Conservation (phyloP, 2,113 vertebrate genomes). For the Ceuthmochares aereus region DNA sequence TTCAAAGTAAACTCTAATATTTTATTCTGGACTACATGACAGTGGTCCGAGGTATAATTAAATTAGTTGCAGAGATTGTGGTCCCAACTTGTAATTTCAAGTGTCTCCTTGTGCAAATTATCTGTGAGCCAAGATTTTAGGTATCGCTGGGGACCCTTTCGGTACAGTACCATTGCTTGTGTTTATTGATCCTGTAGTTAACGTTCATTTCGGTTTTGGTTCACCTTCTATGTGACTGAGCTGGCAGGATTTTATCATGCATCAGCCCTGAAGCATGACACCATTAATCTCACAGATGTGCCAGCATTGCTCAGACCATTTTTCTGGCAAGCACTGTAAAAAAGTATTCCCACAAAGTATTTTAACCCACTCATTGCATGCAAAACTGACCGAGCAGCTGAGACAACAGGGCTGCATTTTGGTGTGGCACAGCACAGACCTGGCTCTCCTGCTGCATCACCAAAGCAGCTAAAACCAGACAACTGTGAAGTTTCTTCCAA, state of each 20-base stretch:
- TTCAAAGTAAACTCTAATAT: slow-evolving; percentile 9
- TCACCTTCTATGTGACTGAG: too few species aligned
- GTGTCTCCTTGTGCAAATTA: slow-evolving; percentile 3
- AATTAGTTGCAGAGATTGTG: slow-evolving; percentile 25
- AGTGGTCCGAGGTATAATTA: not conserved
- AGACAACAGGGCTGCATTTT: not conserved
- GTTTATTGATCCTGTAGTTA: not conserved
- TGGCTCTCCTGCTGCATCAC: not conserved
- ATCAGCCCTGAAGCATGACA: too few species aligned
- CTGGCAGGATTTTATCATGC: too few species aligned
- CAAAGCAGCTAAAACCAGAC: not conserved
- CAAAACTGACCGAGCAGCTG: not conserved
- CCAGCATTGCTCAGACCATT: not conserved
- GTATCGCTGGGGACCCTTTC: not conserved
- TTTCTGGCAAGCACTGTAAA: not conserved
- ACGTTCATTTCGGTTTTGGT: too few species aligned
- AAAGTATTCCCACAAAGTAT: not conserved
- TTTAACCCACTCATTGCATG: not conserved
- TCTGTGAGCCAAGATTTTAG: not conserved
- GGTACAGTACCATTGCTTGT: not conserved
- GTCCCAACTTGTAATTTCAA: not conserved
- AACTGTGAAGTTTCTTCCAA: not conserved
- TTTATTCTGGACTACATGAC: not conserved
- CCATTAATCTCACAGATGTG: too few species aligned
- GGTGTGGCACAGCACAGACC: not conserved